Conservation (phyloP, 1,140 invertebrate genomes). For the Zaprionus inermis region DNA sequence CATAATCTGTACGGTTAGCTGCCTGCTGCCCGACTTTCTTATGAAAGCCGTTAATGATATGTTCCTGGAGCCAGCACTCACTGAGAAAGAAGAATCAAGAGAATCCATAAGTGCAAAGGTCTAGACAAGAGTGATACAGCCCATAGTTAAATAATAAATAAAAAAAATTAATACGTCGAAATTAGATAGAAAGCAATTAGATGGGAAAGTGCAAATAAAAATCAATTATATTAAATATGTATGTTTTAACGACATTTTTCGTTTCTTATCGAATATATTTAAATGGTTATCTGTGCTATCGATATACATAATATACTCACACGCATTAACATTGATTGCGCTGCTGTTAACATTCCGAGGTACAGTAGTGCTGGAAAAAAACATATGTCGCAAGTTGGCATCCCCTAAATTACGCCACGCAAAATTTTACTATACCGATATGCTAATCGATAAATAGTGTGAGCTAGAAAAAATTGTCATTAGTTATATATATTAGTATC, state of each 20-base stretch:
- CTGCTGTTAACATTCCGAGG: not conserved
- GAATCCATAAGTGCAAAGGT: not conserved
- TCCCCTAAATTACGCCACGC: not conserved
- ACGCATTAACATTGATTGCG: not conserved
- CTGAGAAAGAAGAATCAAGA: not conserved
- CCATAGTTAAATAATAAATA: not conserved
- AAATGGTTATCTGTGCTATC: not conserved
- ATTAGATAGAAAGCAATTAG: not conserved
- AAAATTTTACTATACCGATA: not conserved
- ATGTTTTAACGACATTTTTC: not conserved
- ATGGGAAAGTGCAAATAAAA: not conserved
- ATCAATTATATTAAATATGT: not conserved
- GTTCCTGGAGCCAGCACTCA: conserved; percentile 22
- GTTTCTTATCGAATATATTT: not conserved
- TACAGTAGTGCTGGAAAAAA: not conserved
- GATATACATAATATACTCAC: not conserved
- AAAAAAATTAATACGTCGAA: too few species aligned
- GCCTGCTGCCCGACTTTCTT: conserved; percentile 86
- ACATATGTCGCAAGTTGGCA: not conserved
- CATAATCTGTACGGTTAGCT: conserved; percentile 85
- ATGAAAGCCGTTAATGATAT: conserved; percentile 57
- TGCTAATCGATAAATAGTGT: not conserved
- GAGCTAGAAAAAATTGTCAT: not conserved
- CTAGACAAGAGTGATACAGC: not conserved
- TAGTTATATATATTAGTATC: not conserved